These are phyloP conservation scores for Tethea ocularis DNA, from an alignment of 2,888 invertebrate genomes.

Conservation along the genomic window DNA sequence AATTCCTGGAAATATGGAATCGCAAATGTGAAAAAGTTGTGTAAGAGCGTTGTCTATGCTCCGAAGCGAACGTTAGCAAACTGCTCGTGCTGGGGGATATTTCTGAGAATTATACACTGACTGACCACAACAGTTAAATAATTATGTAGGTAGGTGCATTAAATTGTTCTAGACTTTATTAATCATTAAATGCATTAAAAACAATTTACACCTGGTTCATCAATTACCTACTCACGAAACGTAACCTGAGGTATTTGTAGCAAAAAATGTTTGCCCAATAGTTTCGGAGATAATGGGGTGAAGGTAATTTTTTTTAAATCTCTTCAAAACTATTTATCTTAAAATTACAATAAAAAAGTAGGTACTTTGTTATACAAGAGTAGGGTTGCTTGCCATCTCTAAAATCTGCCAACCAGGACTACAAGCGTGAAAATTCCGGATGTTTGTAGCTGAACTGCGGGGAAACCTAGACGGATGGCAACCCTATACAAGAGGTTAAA, in stretches of 20 bases:
- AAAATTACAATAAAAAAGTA: too few species aligned
- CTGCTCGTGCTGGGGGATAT: constrained; percentile 64
- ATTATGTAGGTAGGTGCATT: constrained; percentile 31
- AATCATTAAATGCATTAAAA: background rate
- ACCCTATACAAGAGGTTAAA: too few species aligned
- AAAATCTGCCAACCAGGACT: too few species aligned
- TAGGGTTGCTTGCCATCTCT: too few species aligned
- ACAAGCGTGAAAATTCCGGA: too few species aligned
- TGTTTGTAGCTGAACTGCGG: too few species aligned
- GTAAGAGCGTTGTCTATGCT: constrained; percentile 18
- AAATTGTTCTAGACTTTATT: constrained; percentile 19
- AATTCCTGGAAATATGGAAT: constrained; percentile 69
- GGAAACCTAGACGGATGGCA: too few species aligned
- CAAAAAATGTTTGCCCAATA: too few species aligned
- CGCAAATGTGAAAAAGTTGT: constrained; percentile 65
- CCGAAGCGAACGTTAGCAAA: constrained; percentile 42
- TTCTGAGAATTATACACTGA: constrained; percentile 65
- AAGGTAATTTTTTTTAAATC: too few species aligned
- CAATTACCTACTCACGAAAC: background rate
- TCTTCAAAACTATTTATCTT: too few species aligned
- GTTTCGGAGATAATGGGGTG: too few species aligned
- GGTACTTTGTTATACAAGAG: too few species aligned
- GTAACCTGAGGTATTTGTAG: background rate
- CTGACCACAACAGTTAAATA: constrained; percentile 48
- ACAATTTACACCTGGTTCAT: background rate